Conservation (phyloP, 2,888 invertebrate species). For the Mayetiola destructor region DNA sequence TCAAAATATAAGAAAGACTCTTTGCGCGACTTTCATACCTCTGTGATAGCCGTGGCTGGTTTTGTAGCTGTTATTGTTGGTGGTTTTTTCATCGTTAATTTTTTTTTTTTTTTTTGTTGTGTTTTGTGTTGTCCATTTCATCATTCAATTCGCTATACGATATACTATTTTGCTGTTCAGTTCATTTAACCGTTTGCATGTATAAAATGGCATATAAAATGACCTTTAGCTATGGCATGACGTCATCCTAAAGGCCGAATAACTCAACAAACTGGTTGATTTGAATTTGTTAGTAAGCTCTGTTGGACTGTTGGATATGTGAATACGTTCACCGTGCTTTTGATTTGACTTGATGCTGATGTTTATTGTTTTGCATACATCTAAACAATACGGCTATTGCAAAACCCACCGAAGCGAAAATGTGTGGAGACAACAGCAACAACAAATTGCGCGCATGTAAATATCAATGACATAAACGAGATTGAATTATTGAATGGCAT, state of each 20-base stretch:
- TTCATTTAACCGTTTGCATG: constrained; percentile 6
- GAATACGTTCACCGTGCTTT: too few species aligned
- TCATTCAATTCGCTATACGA: not conserved
- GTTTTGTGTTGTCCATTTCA: not conserved
- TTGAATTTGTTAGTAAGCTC: not conserved
- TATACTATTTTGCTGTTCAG: not conserved
- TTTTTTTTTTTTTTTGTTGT: not conserved
- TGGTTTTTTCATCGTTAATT: not conserved
- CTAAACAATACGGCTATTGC: too few species aligned
- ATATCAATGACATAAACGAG: too few species aligned
- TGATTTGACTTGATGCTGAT: too few species aligned
- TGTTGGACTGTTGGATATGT: too few species aligned
- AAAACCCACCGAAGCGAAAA: too few species aligned
- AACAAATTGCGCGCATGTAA: too few species aligned
- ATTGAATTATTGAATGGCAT: too few species aligned
- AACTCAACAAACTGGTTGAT: constrained; percentile 8
- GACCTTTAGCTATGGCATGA: constrained; percentile 13
- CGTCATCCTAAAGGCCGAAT: constrained; percentile 14
- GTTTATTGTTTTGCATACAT: too few species aligned
- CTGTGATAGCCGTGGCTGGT: not conserved
- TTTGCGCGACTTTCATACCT: too few species aligned
- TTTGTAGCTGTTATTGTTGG: not conserved
- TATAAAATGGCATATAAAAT: constrained; percentile 13
- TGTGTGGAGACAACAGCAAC: too few species aligned
- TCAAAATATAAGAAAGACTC: too few species aligned